Base-by-base conservation (phyloP, 1,140 invertebrate genomes). In the Drosophila micromelanica region DNA sequence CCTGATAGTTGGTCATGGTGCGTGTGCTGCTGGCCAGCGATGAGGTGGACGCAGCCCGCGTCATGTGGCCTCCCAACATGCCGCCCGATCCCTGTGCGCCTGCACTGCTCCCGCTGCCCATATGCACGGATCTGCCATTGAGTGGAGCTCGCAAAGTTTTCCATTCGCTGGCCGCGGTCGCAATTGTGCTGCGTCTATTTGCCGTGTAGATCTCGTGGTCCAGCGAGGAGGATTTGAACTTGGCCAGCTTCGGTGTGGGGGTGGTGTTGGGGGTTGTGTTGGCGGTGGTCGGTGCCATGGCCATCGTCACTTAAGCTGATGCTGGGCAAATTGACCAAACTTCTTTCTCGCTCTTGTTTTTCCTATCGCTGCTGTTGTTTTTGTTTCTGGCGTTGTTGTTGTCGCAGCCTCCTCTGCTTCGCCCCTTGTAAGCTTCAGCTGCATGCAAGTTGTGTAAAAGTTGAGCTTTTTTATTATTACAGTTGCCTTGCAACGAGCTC, bases 1-100 rank as follows among this genome's bases (percentile, higher is more conserved):
- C 90, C 70, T 91, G 90, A 74, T 90, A 91, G 75, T 91, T 91
- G 49, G 76, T 91, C 69, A 76, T 90, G 46, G 90, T 91, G 68
- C 85, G 81, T 51, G 85, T 87, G 54, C 85, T 89, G 64, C 90
- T 91, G 15, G 81, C 90, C 43, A 91, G 57, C 43, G 90, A 91
- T 43, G 90, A 91, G 40, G 90, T 91, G 54, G 90, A 91, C 32
- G 81, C 90, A 42, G 90, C 85, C 7, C 90, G 73, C 4, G 90
- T 90, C 77, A 91, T 87, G 13, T 82, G 54, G 11, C 69, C 60
- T 1, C 27, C 0, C 2, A 35, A 7, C 8, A 35, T 6, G 32
- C 32, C 32, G 8, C 32, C 32, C 13, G 2, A 13, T 59, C 7
- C 13, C 49, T 27, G 45, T 6, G 13, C 32, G 13, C 9, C 43